A percentile compares a stretch with the other conserved stretches of the same genome.
phyloP scores from a whole-genome alignment of 2,888 invertebrate genomes.

The Melanargia galathea region DNA sequence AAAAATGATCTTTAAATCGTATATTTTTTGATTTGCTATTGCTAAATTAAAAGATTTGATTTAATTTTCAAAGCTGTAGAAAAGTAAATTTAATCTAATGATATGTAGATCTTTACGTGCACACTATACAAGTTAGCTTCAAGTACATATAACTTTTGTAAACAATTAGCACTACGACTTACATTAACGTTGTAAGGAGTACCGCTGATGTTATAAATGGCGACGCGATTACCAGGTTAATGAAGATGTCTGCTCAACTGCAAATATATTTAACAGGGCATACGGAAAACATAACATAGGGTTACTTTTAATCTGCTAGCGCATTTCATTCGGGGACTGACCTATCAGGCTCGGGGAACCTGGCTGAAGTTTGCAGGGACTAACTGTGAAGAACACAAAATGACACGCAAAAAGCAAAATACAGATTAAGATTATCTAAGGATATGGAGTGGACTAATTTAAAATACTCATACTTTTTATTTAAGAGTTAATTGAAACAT shows the following conservation, averaged over 20 bases:
- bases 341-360: constrained; percentile 15
- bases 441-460: background rate
- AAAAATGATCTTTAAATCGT: background rate
- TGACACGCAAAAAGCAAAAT: constrained; percentile 17
- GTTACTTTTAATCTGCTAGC: constrained; percentile 2
- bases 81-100: background rate
- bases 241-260: constrained; percentile 12
- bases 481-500: background rate
- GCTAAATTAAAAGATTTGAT: background rate
- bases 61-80: background rate
- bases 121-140: background rate
- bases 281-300: constrained; percentile 3
- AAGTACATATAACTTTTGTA: background rate
- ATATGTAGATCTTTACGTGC: background rate
- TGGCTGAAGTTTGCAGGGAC: constrained; percentile 12
- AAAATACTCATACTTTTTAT: no score
- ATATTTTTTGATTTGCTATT: background rate
- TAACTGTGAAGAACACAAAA: constrained; percentile 20
- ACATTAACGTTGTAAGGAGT: constrained; percentile 13
- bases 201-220: background rate
- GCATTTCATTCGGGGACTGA: background rate
- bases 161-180: constrained; percentile 13
- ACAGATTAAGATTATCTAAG: constrained; percentile 2
- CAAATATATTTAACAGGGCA: constrained; percentile 16
- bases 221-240: background rate